Conservation (phyloP, 2,113 vertebrate species). For the Nesogale talazaci region DNA sequence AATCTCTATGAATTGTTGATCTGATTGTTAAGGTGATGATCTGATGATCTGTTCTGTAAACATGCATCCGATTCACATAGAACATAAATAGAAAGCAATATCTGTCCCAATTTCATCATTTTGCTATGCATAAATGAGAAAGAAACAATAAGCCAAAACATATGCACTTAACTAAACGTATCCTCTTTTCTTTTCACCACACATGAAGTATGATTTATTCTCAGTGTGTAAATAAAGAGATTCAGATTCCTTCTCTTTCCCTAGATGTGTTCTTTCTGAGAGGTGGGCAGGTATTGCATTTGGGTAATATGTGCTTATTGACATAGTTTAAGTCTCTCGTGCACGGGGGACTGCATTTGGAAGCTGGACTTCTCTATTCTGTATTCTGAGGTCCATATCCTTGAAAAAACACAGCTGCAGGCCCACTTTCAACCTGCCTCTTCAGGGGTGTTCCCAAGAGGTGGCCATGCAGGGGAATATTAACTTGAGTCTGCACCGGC, state of each 20-base stretch:
- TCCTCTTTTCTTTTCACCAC: background rate
- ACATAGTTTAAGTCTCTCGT: background rate
- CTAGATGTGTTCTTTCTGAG: background rate
- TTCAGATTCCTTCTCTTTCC: background rate
- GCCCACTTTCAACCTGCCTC: background rate
- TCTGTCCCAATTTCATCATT: background rate
- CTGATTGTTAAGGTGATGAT: too few species aligned
- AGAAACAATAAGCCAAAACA: too few species aligned
- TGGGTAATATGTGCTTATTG: background rate
- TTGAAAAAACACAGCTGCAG: background rate
- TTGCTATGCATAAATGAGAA: background rate
- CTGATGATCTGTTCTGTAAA: too few species aligned
- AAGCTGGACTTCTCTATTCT: background rate
- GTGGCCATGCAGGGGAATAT: background rate
- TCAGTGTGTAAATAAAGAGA: background rate
- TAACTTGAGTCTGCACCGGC: background rate
- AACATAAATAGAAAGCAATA: background rate
- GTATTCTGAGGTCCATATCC: background rate
- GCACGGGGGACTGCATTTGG: background rate
- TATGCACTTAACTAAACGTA: background rate
- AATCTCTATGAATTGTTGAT: too few species aligned
- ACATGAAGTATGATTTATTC: background rate
- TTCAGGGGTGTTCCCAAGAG: constrained; percentile 7
- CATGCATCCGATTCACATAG: too few species aligned
- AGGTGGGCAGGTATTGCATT: background rate